A percentile compares a stretch with the other conserved stretches of the same genome.
Conservation (phyloP, 2,113 vertebrate genomes). For the Atractosteus spatula region DNA sequence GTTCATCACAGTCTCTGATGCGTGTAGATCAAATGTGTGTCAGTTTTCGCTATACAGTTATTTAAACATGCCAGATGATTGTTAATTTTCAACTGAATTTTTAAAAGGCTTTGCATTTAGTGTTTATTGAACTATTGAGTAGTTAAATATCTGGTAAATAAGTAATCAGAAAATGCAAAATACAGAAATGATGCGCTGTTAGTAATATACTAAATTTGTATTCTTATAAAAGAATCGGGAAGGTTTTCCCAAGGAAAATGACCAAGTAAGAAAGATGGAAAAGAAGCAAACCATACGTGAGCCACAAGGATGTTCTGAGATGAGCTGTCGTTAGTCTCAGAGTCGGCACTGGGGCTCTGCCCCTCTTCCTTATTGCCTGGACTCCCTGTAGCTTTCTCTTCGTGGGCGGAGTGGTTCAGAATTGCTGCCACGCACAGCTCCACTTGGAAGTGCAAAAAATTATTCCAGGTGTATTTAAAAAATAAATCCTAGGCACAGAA, state of each 20-base stretch:
- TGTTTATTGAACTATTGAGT: too few relatives aligned
- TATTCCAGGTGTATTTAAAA: slow-evolving; percentile 97
- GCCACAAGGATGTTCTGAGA: slow-evolving; percentile 74
- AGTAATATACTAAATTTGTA: too few relatives aligned
- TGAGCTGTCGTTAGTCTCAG: slow-evolving; percentile 31
- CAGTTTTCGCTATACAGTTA: too few relatives aligned
- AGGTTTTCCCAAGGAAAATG: neutral
- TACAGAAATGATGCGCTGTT: too few relatives aligned
- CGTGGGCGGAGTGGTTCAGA: slow-evolving; percentile 74
- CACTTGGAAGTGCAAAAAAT: slow-evolving; percentile 98
- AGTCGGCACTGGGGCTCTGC: slow-evolving; percentile 23
- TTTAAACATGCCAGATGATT: too few relatives aligned
- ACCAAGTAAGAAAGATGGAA: neutral
- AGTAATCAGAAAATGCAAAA: too few relatives aligned
- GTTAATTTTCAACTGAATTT: too few relatives aligned
- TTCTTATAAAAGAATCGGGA: too few relatives aligned
- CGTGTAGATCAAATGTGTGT: too few relatives aligned
- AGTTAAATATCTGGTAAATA: too few relatives aligned
- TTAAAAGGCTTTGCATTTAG: too few relatives aligned
- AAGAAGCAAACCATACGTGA: slow-evolving; percentile 70
- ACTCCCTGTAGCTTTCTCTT: slow-evolving; percentile 40
- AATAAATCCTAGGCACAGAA: slow-evolving; percentile 80
- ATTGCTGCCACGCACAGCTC: slow-evolving; percentile 89
- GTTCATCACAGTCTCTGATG: too few relatives aligned
- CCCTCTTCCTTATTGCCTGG: slow-evolving; percentile 44